Conservation (phyloP, 37 sponge, comb jelly and placozoan genomes). For the Spongilla lacustris region DNA sequence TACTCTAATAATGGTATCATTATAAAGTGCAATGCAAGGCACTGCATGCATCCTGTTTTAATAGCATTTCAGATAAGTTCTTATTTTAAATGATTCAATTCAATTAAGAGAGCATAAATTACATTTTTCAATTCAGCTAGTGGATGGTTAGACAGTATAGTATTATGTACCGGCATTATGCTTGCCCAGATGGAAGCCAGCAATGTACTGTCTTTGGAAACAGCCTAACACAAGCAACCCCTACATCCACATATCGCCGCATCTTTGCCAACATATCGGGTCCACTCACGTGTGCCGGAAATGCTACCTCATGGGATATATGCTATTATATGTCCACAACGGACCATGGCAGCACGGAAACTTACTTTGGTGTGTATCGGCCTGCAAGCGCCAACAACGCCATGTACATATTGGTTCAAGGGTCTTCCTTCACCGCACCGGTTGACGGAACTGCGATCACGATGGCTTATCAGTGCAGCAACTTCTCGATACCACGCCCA, state of each 20-base stretch:
- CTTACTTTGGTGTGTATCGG: neutral
- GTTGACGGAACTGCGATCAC: neutral
- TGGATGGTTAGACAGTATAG: no score
- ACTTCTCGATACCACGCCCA: neutral
- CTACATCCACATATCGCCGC: neutral
- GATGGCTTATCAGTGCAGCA: neutral
- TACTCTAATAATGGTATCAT: no score
- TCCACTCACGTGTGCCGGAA: neutral
- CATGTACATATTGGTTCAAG: neutral
- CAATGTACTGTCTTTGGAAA: neutral
- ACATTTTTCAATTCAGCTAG: no score
- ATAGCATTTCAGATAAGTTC: no score
- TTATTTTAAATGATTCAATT: no score
- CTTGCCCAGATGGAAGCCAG: neutral
- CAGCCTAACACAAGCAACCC: neutral
- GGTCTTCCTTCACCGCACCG: neutral
- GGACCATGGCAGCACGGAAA: neutral
- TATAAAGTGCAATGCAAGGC: no score
- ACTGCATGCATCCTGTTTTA: no score
- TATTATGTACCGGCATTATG: no score
- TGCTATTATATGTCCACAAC: neutral
- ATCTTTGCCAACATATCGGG: neutral
- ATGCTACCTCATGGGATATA: neutral
- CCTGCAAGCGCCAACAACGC: neutral
- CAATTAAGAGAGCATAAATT: no score